Conservation (phyloP, 2,888 invertebrate genomes). For the Strigamia crassipes region DNA sequence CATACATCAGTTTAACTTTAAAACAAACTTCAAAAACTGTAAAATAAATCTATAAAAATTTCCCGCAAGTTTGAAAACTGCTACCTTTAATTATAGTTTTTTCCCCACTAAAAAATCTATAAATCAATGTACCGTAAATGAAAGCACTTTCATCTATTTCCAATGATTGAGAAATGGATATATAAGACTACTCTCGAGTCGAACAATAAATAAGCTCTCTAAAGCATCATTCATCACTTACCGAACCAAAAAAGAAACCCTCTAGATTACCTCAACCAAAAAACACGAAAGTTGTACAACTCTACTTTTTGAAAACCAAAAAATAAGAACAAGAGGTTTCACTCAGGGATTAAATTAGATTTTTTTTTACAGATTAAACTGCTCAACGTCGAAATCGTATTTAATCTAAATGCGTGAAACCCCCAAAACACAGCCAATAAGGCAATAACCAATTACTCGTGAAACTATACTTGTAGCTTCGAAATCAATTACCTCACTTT, state of each 20-base stretch:
- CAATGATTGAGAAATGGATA: constrained; percentile 21
- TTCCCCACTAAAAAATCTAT: neutral
- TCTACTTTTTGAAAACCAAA: neutral
- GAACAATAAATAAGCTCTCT: constrained; percentile 8
- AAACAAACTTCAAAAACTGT: no score
- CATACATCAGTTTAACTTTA: no score
- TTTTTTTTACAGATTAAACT: no score
- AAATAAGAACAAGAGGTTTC: neutral
- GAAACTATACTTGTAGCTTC: constrained; percentile 19
- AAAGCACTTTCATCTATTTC: constrained; percentile 1
- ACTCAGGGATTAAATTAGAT: no score
- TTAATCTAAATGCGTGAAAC: neutral
- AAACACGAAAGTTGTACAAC: neutral
- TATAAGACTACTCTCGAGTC: neutral
- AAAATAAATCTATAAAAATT: no score
- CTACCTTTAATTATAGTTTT: neutral
- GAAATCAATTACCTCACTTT: neutral
- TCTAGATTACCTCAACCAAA: neutral
- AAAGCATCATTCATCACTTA: constrained; percentile 5
- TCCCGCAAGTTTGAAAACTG: no score
- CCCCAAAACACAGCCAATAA: neutral
- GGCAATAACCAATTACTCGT: constrained; percentile 19
- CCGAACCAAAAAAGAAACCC: neutral
- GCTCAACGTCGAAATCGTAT: neutral
- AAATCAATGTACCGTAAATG: neutral